phyloP scores from a whole-genome alignment of 2,113 vertebrate species.

The Corvus hawaiiensis region DNA sequence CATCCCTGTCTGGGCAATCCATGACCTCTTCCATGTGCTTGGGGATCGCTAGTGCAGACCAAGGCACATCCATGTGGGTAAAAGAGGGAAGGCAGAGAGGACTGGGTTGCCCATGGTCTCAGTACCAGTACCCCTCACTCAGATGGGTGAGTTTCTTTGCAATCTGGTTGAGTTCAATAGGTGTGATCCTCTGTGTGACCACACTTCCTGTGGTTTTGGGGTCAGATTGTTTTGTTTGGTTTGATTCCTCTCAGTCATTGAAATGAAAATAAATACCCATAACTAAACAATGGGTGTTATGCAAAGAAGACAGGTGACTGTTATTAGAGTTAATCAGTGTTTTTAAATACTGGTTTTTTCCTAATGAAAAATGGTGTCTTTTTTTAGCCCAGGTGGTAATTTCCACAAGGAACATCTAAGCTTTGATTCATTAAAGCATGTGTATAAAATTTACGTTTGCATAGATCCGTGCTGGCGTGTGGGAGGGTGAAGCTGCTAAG shows the following conservation, averaged over 20 bases:
- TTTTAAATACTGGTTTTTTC: neutral
- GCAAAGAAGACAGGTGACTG: neutral
- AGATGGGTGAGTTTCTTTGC: neutral
- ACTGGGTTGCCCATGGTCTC: neutral
- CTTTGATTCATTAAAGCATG: neutral
- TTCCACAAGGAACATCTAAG: neutral
- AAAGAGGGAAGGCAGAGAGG: neutral
- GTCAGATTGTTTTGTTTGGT: neutral
- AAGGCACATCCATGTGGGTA: accelerated
- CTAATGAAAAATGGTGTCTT: neutral
- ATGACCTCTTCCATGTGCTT: neutral
- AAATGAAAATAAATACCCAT: neutral
- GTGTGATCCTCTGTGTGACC: neutral
- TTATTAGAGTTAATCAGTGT: neutral
- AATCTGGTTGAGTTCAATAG: neutral
- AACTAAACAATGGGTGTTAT: neutral
- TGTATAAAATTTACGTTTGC: neutral
- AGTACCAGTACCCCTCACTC: neutral
- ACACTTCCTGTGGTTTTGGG: neutral
- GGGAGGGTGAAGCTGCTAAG: slow-evolving; percentile 9
- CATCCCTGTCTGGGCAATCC: neutral
- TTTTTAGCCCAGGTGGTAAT: neutral
- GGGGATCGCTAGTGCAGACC: neutral
- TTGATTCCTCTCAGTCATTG: neutral
- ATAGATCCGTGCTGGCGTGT: neutral